Conservation (phyloP, 2,888 invertebrate genomes). For the Dryomyza anilis region DNA sequence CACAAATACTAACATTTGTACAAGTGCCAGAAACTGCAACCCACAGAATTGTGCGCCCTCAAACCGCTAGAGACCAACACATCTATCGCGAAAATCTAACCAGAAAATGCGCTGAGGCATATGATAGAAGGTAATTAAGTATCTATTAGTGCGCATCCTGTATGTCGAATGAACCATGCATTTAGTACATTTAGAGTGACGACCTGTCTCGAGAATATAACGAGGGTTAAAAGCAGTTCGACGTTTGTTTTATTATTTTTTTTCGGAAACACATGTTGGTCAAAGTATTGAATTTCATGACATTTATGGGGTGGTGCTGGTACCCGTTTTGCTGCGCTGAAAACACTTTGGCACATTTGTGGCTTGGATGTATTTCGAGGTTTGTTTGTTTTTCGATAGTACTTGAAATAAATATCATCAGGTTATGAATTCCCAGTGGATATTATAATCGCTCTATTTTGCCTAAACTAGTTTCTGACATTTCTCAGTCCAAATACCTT, state of each 20-base stretch:
- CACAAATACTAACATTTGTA: too few species aligned
- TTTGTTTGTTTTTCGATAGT: not conserved
- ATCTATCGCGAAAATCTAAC: not conserved
- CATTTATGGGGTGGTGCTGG: not conserved
- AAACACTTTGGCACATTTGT: slow-evolving; percentile 9
- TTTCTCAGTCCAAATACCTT: too few species aligned
- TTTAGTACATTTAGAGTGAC: not conserved
- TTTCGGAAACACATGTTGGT: slow-evolving; percentile 1
- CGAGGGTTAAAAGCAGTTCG: slow-evolving; percentile 13
- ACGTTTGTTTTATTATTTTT: not conserved
- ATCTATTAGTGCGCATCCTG: slow-evolving; percentile 37
- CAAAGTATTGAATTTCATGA: slow-evolving; percentile 8
- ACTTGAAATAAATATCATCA: not conserved
- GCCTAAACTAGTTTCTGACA: too few species aligned
- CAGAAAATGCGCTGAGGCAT: slow-evolving; percentile 34
- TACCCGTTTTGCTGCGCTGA: not conserved
- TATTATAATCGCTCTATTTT: not conserved
- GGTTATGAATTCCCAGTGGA: not conserved
- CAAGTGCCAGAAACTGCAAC: too few species aligned
- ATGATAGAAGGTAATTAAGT: slow-evolving; percentile 37
- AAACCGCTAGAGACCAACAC: not conserved
- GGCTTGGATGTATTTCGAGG: slow-evolving; percentile 15
- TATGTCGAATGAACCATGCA: not conserved
- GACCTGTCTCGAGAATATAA: not conserved
- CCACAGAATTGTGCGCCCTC: too few species aligned